Conservation (phyloP, 2,113 vertebrate species). For the Lagenorhynchus albirostris region DNA sequence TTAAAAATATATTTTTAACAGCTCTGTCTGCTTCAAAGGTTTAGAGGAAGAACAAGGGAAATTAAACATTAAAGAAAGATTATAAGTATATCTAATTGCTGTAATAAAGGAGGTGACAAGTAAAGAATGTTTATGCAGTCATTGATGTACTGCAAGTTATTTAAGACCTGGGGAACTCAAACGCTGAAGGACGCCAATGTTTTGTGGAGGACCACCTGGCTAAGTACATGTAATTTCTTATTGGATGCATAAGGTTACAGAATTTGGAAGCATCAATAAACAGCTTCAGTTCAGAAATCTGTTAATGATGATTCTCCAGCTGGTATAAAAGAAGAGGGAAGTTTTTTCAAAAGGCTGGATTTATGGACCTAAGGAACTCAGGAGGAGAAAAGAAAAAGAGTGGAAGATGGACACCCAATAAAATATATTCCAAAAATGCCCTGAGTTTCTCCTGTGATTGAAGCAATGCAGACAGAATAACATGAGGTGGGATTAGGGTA, state of each 20-base stretch:
- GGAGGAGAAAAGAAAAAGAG: neutral
- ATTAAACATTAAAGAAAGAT: conserved; percentile 10
- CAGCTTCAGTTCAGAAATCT: neutral
- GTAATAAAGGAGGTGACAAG: neutral
- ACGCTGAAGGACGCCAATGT: neutral
- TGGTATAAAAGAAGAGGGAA: neutral
- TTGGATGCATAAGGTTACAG: neutral
- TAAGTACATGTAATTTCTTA: neutral
- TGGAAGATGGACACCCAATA: neutral
- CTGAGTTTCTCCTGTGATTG: neutral
- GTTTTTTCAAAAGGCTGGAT: neutral
- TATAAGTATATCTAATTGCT: neutral
- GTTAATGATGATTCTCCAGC: neutral
- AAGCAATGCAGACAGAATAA: neutral
- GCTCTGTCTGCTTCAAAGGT: neutral
- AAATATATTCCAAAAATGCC: neutral
- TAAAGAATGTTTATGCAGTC: neutral
- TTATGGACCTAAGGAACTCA: neutral
- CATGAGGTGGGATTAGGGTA: neutral
- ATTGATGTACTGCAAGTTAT: neutral
- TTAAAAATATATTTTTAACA: neutral
- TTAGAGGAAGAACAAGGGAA: neutral
- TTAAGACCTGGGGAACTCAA: neutral
- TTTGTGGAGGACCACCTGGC: neutral
- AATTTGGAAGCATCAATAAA: neutral